These are phyloP conservation scores for Diarsia dahlii DNA, from an alignment of 2,888 invertebrate species.

Conservation along the genomic window DNA sequence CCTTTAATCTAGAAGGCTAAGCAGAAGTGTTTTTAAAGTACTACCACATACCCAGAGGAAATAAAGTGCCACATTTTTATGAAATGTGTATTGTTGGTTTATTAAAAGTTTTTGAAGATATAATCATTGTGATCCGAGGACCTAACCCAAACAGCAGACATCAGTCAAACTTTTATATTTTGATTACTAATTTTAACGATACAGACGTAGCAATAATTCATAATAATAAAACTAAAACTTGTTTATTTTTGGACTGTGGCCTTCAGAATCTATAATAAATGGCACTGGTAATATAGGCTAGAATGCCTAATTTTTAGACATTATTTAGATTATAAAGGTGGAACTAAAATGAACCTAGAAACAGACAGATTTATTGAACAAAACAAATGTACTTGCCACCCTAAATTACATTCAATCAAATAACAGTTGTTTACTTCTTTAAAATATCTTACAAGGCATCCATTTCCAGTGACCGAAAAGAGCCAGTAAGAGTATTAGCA, in stretches of 20 bases:
- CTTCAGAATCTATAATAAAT: constrained; percentile 13
- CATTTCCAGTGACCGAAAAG: constrained; percentile 89
- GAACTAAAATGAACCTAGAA: background rate
- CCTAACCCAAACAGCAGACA: too few relatives aligned
- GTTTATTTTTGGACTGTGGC: background rate
- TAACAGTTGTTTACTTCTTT: background rate
- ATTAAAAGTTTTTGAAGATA: too few relatives aligned
- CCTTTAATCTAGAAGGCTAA: background rate
- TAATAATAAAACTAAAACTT: background rate
- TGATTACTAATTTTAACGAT: too few relatives aligned
- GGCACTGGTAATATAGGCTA: background rate
- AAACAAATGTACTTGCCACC: background rate
- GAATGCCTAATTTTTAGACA: background rate
- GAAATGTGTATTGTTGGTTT: too few relatives aligned
- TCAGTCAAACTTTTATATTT: too few relatives aligned
- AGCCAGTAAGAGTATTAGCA: constrained; percentile 92
- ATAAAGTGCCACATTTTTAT: too few relatives aligned
- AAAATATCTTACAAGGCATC: background rate
- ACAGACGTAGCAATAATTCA: too few relatives aligned
- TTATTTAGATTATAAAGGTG: background rate
- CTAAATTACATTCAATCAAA: background rate
- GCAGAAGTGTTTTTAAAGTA: too few relatives aligned
- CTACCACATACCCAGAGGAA: too few relatives aligned
- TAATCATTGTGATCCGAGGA: too few relatives aligned
- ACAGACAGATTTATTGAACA: background rate